These are phyloP conservation scores for Cataglyphis cursor DNA, from an alignment of 2,888 invertebrate species.

Conservation along the genomic window DNA sequence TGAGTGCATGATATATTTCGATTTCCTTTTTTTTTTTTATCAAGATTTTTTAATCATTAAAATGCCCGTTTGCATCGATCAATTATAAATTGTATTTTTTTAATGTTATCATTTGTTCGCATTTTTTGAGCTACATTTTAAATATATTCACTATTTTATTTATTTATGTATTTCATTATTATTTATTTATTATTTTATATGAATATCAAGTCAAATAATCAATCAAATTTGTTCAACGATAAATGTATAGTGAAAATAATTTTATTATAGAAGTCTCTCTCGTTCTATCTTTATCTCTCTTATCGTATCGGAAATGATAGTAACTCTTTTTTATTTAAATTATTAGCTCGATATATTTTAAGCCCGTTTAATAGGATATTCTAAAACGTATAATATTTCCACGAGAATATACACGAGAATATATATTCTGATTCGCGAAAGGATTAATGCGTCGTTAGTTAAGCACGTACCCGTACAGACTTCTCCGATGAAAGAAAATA, in stretches of 20 bases:
- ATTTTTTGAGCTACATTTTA: neutral
- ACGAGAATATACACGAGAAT: conserved; percentile 7
- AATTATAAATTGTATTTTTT: neutral
- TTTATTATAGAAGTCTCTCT: neutral
- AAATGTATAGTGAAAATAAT: neutral
- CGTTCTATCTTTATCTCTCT: neutral
- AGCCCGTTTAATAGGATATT: neutral
- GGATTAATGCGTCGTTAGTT: conserved; percentile 41
- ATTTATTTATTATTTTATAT: neutral
- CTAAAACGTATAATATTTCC: neutral
- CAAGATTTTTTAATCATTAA: neutral
- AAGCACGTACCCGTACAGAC: conserved; percentile 52
- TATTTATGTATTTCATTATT: too few species aligned
- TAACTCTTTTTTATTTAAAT: neutral
- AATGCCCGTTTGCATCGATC: neutral
- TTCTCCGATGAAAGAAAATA: conserved; percentile 36
- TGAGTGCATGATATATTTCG: conserved; percentile 70
- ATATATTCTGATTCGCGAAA: conserved; percentile 14
- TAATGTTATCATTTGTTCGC: neutral
- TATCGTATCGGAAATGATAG: neutral
- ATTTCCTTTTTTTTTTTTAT: neutral
- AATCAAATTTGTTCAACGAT: neutral
- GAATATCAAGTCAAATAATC: neutral
- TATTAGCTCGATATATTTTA: neutral
- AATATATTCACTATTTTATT: neutral